Evolutionary conservation across 1,140 invertebrate genomes (phyloP).

Genomic region (Archivesica marissinica): DNA sequence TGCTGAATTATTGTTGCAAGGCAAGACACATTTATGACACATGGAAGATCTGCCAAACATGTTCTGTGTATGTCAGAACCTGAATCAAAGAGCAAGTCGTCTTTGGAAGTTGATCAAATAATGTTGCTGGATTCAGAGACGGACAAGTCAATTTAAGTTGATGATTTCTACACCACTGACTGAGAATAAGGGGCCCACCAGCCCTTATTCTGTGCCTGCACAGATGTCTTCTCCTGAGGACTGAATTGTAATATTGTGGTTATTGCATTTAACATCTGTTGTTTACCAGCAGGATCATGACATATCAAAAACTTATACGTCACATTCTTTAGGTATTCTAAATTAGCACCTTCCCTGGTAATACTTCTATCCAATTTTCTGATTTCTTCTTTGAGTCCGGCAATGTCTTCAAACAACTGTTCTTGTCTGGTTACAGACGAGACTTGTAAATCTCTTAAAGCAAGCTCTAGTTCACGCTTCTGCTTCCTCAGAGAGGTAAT

Average conservation of each 20-base stretch:
- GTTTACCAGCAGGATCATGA: conserved; percentile 87
- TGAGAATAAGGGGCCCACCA: no score
- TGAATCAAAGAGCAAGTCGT: no score
- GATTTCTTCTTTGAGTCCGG: conserved; percentile 85
- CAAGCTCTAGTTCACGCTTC: conserved; percentile 89
- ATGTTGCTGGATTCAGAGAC: no score
- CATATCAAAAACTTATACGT: conserved; percentile 92
- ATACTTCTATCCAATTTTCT: conserved; percentile 90
- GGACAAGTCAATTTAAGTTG: no score
- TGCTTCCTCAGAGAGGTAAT: conserved; percentile 89
- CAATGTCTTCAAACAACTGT: conserved; percentile 86
- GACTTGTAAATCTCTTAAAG: conserved; percentile 88
- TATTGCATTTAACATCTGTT: conserved; percentile 95
- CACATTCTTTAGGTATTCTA: conserved; percentile 96
- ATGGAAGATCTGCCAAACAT: no score
- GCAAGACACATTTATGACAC: no score
- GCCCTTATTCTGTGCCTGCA: conserved; percentile 71
- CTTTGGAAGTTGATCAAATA: no score
- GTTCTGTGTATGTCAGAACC: no score
- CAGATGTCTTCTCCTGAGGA: conserved; percentile 86
- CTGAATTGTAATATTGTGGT: conserved; percentile 93
- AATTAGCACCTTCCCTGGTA: conserved; percentile 92
- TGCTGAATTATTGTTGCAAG: no score
- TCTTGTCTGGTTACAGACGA: conserved; percentile 86
- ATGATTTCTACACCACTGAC: no score